A percentile compares a stretch with the other conserved stretches of the same genome.
phyloP scores from a whole-genome alignment of 2,888 invertebrate genomes.

The Seladonia tumulorum region DNA sequence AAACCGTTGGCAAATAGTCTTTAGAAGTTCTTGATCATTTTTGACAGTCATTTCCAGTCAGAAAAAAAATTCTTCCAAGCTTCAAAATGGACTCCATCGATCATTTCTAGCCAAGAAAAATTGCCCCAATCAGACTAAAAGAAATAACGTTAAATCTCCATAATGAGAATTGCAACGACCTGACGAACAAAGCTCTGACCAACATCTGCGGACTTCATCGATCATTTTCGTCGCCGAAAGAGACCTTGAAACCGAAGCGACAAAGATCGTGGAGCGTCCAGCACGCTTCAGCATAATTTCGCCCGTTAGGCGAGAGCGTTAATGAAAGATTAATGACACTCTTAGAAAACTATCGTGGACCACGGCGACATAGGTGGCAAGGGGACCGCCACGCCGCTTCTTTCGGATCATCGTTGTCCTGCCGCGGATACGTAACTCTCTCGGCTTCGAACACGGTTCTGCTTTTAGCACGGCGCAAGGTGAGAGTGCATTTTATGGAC shows the following conservation, averaged over 20 bases:
- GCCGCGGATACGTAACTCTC: slow-evolving; percentile 56
- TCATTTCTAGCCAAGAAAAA: too few relatives aligned
- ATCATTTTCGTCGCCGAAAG: background rate
- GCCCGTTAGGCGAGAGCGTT: background rate
- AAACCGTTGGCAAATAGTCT: background rate
- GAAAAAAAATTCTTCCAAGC: background rate
- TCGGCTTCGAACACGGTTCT: slow-evolving; percentile 70
- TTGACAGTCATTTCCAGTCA: background rate
- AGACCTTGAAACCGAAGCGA: background rate
- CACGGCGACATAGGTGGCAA: slow-evolving; percentile 26
- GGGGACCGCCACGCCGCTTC: slow-evolving; percentile 29
- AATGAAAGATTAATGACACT: slow-evolving; percentile 33
- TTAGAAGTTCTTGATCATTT: background rate
- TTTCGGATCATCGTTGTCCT: slow-evolving; percentile 62
- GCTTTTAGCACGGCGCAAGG: slow-evolving; percentile 74
- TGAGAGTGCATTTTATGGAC: slow-evolving; percentile 72
- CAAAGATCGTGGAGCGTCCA: background rate
- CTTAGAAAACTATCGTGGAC: slow-evolving; percentile 28
- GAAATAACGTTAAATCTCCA: too few relatives aligned
- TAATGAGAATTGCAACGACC: too few relatives aligned
- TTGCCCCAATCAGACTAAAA: too few relatives aligned
- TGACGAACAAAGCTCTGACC: too few relatives aligned
- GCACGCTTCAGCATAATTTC: background rate
- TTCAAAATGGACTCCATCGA: background rate
- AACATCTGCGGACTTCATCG: background rate